Evolutionary conservation across 2,113 vertebrate species (phyloP).

Genomic region (Caloenas nicobarica): DNA sequence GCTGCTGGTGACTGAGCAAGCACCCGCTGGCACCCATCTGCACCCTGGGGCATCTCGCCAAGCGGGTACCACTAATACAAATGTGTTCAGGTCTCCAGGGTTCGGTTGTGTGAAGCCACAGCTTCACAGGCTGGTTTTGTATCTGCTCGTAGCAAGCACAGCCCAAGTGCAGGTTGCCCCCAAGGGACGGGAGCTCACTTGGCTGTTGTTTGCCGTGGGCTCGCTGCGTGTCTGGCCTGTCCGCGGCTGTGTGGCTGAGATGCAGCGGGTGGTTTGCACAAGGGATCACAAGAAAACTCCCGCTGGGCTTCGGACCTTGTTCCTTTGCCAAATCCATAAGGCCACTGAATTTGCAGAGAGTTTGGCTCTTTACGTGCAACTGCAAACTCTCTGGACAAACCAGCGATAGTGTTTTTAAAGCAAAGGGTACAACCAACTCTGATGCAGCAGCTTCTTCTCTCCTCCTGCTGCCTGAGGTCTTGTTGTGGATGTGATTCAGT

Average conservation of each 20-base stretch:
- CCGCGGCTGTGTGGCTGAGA: not conserved
- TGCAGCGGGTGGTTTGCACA: not conserved
- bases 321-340: not conserved
- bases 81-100: no score
- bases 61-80: rapidly evolving
- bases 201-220: not conserved
- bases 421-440: not conserved
- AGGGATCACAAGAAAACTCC: not conserved
- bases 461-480: not conserved
- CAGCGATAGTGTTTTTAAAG: not conserved
- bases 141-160: not conserved
- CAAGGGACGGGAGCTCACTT: not conserved
- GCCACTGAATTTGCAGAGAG: no score
- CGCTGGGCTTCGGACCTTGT: rapidly evolving
- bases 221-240: not conserved
- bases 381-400: not conserved
- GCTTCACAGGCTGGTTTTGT: rapidly evolving
- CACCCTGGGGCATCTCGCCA: rapidly evolving
- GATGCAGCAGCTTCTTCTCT: not conserved
- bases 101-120: rapidly evolving
- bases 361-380: rapidly evolving
- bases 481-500: rapidly evolving
- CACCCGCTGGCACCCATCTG: not conserved
- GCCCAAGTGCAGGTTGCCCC: rapidly evolving
- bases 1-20: not conserved